Evolutionary conservation across 1,140 invertebrate species (phyloP).

Genomic region (Glomeris maerens): DNA sequence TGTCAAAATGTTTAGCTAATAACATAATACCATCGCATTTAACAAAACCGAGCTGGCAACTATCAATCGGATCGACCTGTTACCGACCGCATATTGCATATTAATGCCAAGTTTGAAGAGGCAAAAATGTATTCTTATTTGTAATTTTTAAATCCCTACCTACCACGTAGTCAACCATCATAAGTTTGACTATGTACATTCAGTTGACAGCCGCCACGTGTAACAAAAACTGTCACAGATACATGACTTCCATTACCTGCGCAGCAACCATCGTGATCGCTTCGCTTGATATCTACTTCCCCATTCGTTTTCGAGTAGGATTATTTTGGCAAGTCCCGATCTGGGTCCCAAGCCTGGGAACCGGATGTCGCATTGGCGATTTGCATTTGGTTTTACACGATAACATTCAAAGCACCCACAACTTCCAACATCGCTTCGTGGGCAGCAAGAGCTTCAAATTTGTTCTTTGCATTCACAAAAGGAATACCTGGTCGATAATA

Average conservation of each 20-base stretch:
- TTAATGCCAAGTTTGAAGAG: background rate
- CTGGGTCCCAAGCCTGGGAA: constrained; percentile 91
- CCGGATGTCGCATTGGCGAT: constrained; percentile 94
- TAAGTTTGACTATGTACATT: constrained; percentile 98
- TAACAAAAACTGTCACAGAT: constrained; percentile 81
- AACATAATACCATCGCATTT: no score
- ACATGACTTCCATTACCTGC: constrained; percentile 98
- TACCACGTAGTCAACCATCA: constrained; percentile 94
- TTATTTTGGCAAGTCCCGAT: constrained; percentile 90
- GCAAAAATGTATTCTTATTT: background rate
- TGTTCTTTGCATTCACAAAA: constrained; percentile 88
- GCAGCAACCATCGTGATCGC: constrained; percentile 96
- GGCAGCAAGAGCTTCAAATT: constrained; percentile 90
- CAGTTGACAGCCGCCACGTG: constrained; percentile 95
- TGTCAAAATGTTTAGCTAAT: no score
- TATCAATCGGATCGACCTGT: constrained; percentile 72
- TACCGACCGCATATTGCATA: constrained; percentile 10
- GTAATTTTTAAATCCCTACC: constrained; percentile 30
- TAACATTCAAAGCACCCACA: constrained; percentile 79
- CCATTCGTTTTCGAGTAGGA: constrained; percentile 94
- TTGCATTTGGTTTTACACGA: constrained; percentile 94
- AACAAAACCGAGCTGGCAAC: constrained; percentile 75
- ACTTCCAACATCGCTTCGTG: constrained; percentile 95
- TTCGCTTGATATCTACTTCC: constrained; percentile 98
- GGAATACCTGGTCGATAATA: constrained; percentile 43